Conservation (phyloP, 1,140 invertebrate genomes). For the Globodera rostochiensis region DNA sequence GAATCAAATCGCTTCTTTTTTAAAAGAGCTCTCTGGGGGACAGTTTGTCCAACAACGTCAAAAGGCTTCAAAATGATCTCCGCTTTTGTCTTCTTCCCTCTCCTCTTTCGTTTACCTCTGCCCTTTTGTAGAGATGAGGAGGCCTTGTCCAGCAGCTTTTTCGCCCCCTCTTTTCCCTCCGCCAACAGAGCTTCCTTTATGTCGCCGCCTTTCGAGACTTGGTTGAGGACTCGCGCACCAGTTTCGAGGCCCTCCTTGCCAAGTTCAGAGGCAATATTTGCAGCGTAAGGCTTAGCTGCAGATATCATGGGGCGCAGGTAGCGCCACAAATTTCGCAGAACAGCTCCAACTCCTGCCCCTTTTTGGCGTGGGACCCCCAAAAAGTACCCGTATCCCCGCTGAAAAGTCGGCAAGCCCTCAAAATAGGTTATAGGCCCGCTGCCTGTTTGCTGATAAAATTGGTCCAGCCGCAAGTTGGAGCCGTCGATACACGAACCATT, state of each 20-base stretch:
- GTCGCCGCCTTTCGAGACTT: not conserved
- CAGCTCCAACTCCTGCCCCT: conserved; percentile 12
- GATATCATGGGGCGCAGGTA: conserved; percentile 2
- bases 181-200: not conserved
- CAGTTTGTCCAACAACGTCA: not conserved
- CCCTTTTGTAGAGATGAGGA: not conserved
- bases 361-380: too few species aligned
- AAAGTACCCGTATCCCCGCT: conserved; percentile 20
- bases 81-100: not conserved
- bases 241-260: not conserved
- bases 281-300: not conserved
- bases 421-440: not conserved
- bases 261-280: not conserved
- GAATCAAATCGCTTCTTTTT: not conserved
- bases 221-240: not conserved
- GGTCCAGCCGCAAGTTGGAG: not conserved
- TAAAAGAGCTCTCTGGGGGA: not conserved
- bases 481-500: conserved; percentile 34
- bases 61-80: not conserved
- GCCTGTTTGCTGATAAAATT: conserved; percentile 17
- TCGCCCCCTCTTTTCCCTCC: conserved; percentile 8
- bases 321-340: conserved; percentile 16
- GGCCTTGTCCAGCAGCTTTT: not conserved
- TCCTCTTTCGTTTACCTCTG: not conserved
- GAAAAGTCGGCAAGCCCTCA: not conserved